Conservation (phyloP, 2,888 invertebrate genomes). For the Philaethria dido region DNA sequence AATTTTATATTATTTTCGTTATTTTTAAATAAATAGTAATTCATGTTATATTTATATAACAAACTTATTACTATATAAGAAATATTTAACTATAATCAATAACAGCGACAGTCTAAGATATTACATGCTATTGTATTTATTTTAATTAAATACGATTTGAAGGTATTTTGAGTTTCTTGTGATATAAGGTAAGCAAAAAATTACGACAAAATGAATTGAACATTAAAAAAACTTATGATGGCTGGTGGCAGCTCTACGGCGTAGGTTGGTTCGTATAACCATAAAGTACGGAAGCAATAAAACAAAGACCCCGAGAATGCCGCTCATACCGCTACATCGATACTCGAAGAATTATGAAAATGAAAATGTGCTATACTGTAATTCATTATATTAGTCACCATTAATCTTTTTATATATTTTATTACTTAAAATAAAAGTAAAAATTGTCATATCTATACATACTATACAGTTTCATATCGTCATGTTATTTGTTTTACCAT, state of each 20-base stretch:
- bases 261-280: constrained; percentile 58
- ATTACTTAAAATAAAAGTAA: too few species aligned
- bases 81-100: not conserved
- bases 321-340: constrained; percentile 59
- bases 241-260: constrained; percentile 28
- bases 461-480: too few species aligned
- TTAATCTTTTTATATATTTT: not conserved
- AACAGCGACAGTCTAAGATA: not conserved
- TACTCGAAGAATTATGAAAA: constrained; percentile 58
- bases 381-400: constrained; percentile 1
- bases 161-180: not conserved
- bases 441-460: too few species aligned
- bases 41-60: not conserved
- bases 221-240: constrained; percentile 8
- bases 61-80: too few species aligned
- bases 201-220: constrained; percentile 5
- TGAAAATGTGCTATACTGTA: constrained; percentile 27
- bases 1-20: not conserved
- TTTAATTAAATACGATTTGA: too few species aligned
- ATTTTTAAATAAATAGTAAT: not conserved
- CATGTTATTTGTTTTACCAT: too few species aligned
- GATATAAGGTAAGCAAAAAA: not conserved
- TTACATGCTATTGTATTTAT: not conserved
- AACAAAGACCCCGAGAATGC: constrained; percentile 62
- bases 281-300: constrained; percentile 75